These are phyloP conservation scores for Clivina fossor DNA, from an alignment of 2,888 invertebrate genomes.

Conservation along the genomic window DNA sequence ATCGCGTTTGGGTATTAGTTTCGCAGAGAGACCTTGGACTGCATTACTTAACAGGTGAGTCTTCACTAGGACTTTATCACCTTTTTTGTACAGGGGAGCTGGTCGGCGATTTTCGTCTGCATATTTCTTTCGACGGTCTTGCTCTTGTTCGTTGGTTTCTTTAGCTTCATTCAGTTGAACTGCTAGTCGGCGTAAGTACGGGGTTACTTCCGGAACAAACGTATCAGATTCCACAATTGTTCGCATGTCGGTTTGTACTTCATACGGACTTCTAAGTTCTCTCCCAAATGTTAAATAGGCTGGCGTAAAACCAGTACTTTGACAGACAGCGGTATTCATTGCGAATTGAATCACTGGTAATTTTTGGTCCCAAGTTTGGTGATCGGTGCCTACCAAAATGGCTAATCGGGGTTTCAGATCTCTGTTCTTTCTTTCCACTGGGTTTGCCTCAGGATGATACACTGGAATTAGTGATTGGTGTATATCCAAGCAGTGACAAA, in stretches of 20 bases:
- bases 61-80: conserved; percentile 1
- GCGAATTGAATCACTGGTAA: conserved; percentile 31
- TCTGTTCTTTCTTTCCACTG: conserved; percentile 42
- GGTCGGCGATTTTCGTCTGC: conserved; percentile 5
- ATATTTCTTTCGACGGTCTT: conserved; percentile 7
- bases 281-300: conserved; percentile 6
- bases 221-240: background rate
- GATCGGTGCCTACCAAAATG: conserved; percentile 28
- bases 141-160: background rate
- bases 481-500: conserved; percentile 35
- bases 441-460: conserved; percentile 43
- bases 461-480: conserved; percentile 39
- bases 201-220: conserved; percentile 3
- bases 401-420: conserved; percentile 32
- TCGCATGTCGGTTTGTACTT: background rate
- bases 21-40: background rate
- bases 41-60: conserved; percentile 2
- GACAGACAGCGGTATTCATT: conserved; percentile 31
- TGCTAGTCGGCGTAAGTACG: background rate
- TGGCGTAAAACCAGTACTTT: conserved; percentile 21
- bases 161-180: background rate
- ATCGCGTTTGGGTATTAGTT: conserved; percentile 11
- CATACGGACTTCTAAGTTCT: background rate
- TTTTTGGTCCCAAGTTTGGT: conserved; percentile 36
- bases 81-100: background rate